Conservation (phyloP, 1,140 invertebrate genomes). For the Pseudomyrmex flavicornis region DNA sequence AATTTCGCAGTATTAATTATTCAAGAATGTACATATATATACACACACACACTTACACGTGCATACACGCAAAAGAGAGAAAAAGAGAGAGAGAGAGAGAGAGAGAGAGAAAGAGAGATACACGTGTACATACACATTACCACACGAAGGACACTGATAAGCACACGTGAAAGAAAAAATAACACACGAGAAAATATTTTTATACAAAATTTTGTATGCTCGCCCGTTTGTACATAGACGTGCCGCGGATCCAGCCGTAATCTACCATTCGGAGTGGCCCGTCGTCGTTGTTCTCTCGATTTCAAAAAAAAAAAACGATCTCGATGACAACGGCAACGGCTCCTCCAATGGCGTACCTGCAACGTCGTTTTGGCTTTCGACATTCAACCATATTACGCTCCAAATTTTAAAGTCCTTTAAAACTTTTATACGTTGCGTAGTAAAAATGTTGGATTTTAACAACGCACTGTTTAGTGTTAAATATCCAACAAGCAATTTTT, state of each 20-base stretch:
- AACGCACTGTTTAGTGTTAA: background rate
- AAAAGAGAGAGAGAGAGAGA: background rate
- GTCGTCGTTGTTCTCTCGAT: too few species aligned
- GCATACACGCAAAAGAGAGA: background rate
- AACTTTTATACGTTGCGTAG: constrained; percentile 30
- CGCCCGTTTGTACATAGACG: constrained; percentile 74
- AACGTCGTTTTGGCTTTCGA: constrained; percentile 40
- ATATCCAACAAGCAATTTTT: background rate
- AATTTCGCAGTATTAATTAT: constrained; percentile 83
- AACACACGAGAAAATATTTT: constrained; percentile 81
- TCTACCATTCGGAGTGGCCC: background rate
- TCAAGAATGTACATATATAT: constrained; percentile 79
- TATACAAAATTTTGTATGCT: constrained; percentile 84
- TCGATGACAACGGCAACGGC: background rate
- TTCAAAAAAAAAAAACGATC: too few species aligned
- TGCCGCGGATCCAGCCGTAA: constrained; percentile 34
- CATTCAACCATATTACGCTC: constrained; percentile 40
- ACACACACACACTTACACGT: constrained; percentile 14
- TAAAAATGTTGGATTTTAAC: constrained; percentile 36
- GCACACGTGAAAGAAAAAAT: constrained; percentile 72
- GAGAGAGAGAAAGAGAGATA: background rate
- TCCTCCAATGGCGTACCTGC: constrained; percentile 25
- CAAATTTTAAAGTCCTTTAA: constrained; percentile 30
- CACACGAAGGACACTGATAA: background rate
- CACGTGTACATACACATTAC: background rate